Conservation (phyloP, 2,113 vertebrate genomes). For the Hucho hucho region DNA sequence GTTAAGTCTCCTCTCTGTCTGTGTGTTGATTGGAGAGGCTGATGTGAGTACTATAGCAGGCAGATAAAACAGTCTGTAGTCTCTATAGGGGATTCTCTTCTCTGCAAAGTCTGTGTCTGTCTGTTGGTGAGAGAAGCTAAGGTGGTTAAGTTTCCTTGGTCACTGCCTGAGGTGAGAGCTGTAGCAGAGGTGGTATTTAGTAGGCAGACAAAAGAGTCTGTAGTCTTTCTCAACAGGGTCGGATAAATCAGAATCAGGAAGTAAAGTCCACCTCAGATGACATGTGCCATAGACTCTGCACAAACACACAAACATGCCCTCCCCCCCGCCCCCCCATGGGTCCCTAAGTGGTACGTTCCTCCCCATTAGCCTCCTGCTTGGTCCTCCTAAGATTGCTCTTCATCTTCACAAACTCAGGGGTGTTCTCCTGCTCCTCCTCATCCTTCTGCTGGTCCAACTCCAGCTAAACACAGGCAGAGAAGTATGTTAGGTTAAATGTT, state of each 20-base stretch:
- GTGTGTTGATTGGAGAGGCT: slow-evolving; percentile 29
- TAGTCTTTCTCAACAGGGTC: slow-evolving; percentile 66
- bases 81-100: too few relatives aligned
- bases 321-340: not conserved
- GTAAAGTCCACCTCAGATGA: slow-evolving; percentile 48
- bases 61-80: too few relatives aligned
- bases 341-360: slow-evolving; percentile 73
- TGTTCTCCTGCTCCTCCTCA: slow-evolving; percentile 94
- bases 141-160: slow-evolving; percentile 23
- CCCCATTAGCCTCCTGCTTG: slow-evolving; percentile 83
- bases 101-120: too few relatives aligned
- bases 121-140: slow-evolving; percentile 3
- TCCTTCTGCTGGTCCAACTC: slow-evolving; percentile 92
- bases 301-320: slow-evolving; percentile 31
- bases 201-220: slow-evolving; percentile 48
- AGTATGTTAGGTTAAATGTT: not conserved
- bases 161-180: too few relatives aligned
- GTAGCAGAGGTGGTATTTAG: slow-evolving; percentile 3
- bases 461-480: slow-evolving; percentile 71
- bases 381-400: slow-evolving; percentile 97
- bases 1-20: slow-evolving; percentile 29
- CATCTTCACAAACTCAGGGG: slow-evolving; percentile 98
- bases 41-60: slow-evolving; percentile 41
- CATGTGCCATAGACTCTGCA: slow-evolving; percentile 47
- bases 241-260: slow-evolving; percentile 44